Conservation (phyloP, 35 echinoderm and acorn worm species). For the Heliocidaris tuberculata region DNA sequence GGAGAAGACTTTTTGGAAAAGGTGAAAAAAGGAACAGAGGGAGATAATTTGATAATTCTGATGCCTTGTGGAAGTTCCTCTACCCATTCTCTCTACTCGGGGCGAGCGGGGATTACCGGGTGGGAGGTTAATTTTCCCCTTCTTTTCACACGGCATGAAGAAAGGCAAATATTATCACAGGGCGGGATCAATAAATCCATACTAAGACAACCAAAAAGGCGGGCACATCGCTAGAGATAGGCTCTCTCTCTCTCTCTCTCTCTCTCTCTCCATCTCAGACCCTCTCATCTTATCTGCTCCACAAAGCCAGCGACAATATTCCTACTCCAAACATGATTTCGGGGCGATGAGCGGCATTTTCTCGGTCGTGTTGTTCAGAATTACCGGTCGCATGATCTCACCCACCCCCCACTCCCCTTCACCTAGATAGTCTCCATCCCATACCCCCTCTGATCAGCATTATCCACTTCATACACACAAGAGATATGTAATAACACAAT, state of each 20-base stretch:
- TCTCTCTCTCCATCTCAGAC: neutral
- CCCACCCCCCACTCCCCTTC: neutral
- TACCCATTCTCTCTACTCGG: neutral
- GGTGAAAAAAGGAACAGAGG: neutral
- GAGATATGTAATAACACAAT: neutral
- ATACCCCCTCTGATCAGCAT: neutral
- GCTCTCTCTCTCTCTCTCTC: neutral
- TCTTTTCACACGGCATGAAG: slow-evolving; percentile 41
- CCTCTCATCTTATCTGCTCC: neutral
- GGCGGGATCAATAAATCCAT: slow-evolving; percentile 46
- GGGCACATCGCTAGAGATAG: slow-evolving; percentile 16
- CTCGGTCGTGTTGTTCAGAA: slow-evolving; percentile 50
- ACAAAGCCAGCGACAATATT: slow-evolving; percentile 35
- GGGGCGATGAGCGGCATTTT: slow-evolving; percentile 26
- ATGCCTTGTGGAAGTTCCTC: slow-evolving; percentile 7
- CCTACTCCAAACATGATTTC: slow-evolving; percentile 38
- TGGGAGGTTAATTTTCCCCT: slow-evolving; percentile 47
- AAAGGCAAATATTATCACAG: slow-evolving; percentile 52
- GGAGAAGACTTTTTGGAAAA: neutral
- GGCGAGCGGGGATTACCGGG: slow-evolving; percentile 14
- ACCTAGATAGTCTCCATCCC: neutral
- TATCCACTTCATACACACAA: neutral
- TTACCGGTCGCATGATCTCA: slow-evolving; percentile 25
- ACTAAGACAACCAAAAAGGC: slow-evolving; percentile 21
- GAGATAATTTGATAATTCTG: slow-evolving; percentile 5